Evolutionary conservation across 1,140 invertebrate genomes (phyloP).

Genomic region (Apis florea): DNA sequence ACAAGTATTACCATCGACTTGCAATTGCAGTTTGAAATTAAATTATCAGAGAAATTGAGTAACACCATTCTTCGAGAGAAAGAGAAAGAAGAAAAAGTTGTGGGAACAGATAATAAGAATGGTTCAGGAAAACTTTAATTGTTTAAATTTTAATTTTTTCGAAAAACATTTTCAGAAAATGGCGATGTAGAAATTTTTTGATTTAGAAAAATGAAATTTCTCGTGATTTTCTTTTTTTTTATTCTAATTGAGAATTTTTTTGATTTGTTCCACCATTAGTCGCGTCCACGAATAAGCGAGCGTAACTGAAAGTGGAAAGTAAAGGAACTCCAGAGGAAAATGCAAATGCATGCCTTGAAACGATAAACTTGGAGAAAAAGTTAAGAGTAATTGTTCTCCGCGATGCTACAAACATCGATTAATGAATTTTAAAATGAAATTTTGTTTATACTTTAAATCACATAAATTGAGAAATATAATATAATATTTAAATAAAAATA

Average conservation of each 20-base stretch:
- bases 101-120: too few relatives aligned
- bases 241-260: background rate
- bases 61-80: too few relatives aligned
- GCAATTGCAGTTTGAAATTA: too few relatives aligned
- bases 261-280: background rate
- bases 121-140: too few relatives aligned
- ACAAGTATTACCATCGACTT: too few relatives aligned
- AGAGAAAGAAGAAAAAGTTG: too few relatives aligned
- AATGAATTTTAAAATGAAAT: background rate
- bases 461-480: too few relatives aligned
- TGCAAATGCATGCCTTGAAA: slow-evolving; percentile 27
- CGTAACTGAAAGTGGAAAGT: slow-evolving; percentile 25
- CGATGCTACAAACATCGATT: background rate
- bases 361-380: slow-evolving; percentile 4
- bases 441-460: background rate
- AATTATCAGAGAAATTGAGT: too few relatives aligned
- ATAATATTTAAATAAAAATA: too few relatives aligned
- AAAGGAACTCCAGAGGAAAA: slow-evolving; percentile 23
- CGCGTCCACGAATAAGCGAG: slow-evolving; percentile 2
- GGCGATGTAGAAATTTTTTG: slow-evolving; percentile 35
- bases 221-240: background rate
- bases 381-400: slow-evolving; percentile 4
- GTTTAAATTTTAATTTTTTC: too few relatives aligned
- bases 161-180: background rate
- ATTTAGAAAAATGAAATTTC: too few relatives aligned